Evolutionary conservation across 1,140 invertebrate genomes (phyloP).

Genomic region (Rhopalosiphum maidis): DNA sequence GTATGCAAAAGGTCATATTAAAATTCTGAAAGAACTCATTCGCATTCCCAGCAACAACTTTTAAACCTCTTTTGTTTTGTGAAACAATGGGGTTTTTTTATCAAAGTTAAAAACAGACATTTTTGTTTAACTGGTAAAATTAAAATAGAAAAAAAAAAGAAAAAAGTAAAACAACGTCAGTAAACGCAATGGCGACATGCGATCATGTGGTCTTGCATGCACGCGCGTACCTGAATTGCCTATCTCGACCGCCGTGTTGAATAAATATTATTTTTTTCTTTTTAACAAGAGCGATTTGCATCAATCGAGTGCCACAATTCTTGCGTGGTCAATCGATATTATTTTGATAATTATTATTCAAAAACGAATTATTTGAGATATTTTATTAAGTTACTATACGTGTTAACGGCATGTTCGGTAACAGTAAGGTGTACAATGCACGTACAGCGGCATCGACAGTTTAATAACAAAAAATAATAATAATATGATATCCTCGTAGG

Average conservation of each 20-base stretch:
- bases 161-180: background rate
- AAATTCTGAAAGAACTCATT: constrained; percentile 5
- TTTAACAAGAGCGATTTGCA: background rate
- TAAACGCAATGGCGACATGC: constrained; percentile 42
- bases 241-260: constrained; percentile 2
- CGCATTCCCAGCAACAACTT: constrained; percentile 34
- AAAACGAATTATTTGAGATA: background rate
- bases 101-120: constrained; percentile 48
- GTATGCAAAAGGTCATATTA: background rate
- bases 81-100: constrained; percentile 11
- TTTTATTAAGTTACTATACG: background rate
- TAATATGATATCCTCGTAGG: background rate
- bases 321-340: background rate
- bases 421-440: background rate
- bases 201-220: background rate
- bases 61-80: constrained; percentile 34
- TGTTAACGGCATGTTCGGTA: background rate
- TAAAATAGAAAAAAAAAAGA: constrained; percentile 32
- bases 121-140: constrained; percentile 34
- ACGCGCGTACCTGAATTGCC: constrained; percentile 22
- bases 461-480: background rate
- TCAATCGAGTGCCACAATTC: background rate
- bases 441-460: background rate
- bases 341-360: background rate
- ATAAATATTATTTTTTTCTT: background rate